Base-by-base conservation (phyloP, 2,113 vertebrate species). In the Sinocyclocheilus rhinocerous region DNA sequence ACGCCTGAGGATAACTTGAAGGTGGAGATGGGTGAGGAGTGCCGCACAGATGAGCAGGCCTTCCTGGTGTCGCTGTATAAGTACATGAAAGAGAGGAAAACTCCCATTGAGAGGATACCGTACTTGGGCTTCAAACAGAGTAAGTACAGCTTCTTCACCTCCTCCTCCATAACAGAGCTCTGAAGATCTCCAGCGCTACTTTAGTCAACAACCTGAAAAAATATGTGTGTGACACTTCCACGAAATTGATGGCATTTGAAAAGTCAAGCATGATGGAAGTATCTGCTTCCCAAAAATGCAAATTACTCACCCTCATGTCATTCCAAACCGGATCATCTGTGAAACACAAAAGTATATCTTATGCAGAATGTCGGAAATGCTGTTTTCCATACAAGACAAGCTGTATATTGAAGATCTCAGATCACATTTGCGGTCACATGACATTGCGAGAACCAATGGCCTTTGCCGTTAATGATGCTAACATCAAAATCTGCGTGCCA, bases 111-210 rank as follows among this genome's bases (percentile, higher is more conserved):
- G 90, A 93, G 96, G 92, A 97, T 97, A 92, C 97, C 97, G 29
- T 97, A 97, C 94, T 95, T 97, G 90, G 97, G 97, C 91, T 97
- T 97, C 92, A 97, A 97, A 91, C 97, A 97, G 94, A 97, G 97
- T 97, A 94, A 96, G 97, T 97, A 76, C 26, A 45, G 39, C 50
- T 81, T 89, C 86, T 73, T 29, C 90, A 91, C 79, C 55, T 33
- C 29, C 29, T 33, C 29, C 29, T 33, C 29, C 29, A 33, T 33
- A 33, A 33, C 29, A 33, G 29, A 33, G 29, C 29, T 33, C 29
- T 33, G 29, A 33, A 33, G 2, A 33, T 29, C 29, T 33, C 29
- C 29, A 33, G 29, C 29, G 29, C 29, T 33, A 33, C 29, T 3
- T 33, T 33, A 33, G 29, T 33, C 29, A 29, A 33, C 29, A 33